Evolutionary conservation across 1,140 invertebrate species (phyloP).

Genomic region (Tetramorium parvispinum): DNA sequence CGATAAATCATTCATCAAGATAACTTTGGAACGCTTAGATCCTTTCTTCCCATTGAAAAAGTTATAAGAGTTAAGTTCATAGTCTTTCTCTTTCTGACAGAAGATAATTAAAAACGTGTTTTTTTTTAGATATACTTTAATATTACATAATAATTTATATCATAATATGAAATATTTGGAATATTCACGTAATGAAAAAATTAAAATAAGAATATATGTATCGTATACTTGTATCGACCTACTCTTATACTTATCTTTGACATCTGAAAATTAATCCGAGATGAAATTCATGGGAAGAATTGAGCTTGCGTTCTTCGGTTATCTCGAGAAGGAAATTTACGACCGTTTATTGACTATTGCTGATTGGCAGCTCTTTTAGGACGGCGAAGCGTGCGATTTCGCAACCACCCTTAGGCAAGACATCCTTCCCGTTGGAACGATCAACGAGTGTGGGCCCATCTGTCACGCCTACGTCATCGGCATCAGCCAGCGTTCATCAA

Average conservation of each 20-base stretch:
- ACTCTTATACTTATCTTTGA: neutral
- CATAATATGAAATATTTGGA: neutral
- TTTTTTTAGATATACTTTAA: slow-evolving; percentile 1
- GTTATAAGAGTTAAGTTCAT: neutral
- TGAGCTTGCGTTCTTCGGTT: neutral
- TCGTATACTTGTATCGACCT: neutral
- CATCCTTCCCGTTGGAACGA: slow-evolving; percentile 76
- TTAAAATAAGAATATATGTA: neutral
- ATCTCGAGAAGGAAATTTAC: neutral
- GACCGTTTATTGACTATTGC: slow-evolving; percentile 13
- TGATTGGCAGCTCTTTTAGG: slow-evolving; percentile 80
- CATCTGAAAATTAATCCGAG: neutral
- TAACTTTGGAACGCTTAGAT: neutral
- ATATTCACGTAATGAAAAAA: neutral
- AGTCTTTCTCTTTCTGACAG: neutral
- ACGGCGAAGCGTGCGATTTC: slow-evolving; percentile 82
- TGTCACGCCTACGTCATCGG: slow-evolving; percentile 65
- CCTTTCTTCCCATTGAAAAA: neutral
- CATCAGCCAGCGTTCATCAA: slow-evolving; percentile 70
- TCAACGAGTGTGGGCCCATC: slow-evolving; percentile 82
- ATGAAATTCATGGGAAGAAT: slow-evolving; percentile 4
- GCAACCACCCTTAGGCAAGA: slow-evolving; percentile 74
- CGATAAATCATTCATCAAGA: slow-evolving; percentile 12
- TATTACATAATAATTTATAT: neutral
- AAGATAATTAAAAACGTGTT: neutral